A percentile compares a stretch with the other conserved stretches of the same genome.
Evolutionary conservation across 1,140 invertebrate genomes (phyloP).

Genomic region (Zaprionus gabonicus): DNA sequence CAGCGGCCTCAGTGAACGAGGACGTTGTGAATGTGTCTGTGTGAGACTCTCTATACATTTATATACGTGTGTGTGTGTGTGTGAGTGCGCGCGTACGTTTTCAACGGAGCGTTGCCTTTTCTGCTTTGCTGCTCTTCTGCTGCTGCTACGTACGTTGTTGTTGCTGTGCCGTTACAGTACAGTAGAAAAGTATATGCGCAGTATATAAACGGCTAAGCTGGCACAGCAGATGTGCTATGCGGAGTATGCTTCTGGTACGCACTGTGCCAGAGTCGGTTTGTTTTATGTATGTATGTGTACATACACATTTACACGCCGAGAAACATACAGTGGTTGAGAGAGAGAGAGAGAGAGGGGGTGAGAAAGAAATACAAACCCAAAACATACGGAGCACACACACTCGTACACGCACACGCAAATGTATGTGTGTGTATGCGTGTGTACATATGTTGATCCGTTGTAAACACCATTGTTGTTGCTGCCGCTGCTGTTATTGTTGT

Average conservation of each 20-base stretch:
- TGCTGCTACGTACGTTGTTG: slow-evolving; percentile 7
- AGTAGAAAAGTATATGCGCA: slow-evolving; percentile 26
- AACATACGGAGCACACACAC: slow-evolving; percentile 4
- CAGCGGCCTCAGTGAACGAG: slow-evolving; percentile 58
- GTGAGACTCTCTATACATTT: not conserved
- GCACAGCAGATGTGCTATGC: not conserved
- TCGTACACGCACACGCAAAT: slow-evolving; percentile 3
- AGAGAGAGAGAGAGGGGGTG: not conserved
- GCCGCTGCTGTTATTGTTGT: slow-evolving; percentile 5
- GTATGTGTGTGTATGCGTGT: not conserved
- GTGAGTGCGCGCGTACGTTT: slow-evolving; percentile 55
- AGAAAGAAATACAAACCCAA: slow-evolving; percentile 6
- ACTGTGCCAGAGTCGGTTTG: slow-evolving; percentile 31
- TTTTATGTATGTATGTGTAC: slow-evolving; percentile 36
- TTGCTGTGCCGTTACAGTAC: slow-evolving; percentile 26
- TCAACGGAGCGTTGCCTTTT: slow-evolving; percentile 56
- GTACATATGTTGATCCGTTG: slow-evolving; percentile 14
- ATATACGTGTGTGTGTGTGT: not conserved
- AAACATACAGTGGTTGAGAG: not conserved
- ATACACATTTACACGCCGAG: not conserved
- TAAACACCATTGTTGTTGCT: slow-evolving; percentile 25
- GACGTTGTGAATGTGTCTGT: slow-evolving; percentile 54
- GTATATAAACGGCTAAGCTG: slow-evolving; percentile 16
- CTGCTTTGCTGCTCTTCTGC: slow-evolving; percentile 38
- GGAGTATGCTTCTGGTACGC: slow-evolving; percentile 21